Evolutionary conservation across 2,797 vertebrate species (phyloP).

Genomic region (Pangasius larnaudii): DNA sequence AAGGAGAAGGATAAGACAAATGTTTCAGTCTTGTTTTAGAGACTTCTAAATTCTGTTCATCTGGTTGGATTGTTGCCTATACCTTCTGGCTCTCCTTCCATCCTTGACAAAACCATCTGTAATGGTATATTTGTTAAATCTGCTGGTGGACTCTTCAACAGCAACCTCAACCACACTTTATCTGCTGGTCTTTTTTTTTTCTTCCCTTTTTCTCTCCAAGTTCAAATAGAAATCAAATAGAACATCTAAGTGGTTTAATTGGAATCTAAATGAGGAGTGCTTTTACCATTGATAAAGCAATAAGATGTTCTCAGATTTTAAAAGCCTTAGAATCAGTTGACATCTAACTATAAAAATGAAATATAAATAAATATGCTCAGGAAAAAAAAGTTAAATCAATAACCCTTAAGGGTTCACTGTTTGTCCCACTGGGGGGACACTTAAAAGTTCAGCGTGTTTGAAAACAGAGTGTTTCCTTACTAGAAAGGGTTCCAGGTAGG

Average conservation of each 20-base stretch:
- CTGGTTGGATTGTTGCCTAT: constrained; percentile 17
- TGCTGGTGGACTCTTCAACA: background rate
- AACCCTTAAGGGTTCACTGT: background rate
- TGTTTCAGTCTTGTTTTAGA: constrained; percentile 41
- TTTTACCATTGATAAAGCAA: background rate
- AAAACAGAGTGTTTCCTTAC: background rate
- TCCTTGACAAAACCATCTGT: constrained; percentile 18
- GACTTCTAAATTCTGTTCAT: constrained; percentile 44
- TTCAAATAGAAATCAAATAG: background rate
- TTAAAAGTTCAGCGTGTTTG: background rate
- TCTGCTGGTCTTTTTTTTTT: background rate
- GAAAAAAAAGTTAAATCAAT: background rate
- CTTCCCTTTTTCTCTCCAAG: background rate
- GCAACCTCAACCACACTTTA: background rate
- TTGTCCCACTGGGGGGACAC: background rate
- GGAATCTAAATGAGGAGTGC: background rate
- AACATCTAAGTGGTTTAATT: background rate
- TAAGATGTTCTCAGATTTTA: background rate
- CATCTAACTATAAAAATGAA: background rate
- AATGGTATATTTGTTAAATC: background rate
- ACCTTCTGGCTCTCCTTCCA: constrained; percentile 23
- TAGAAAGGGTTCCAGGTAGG: background rate
- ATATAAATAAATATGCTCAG: background rate
- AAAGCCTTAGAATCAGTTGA: background rate
- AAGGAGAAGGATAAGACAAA: constrained; percentile 39